phyloP scores from a whole-genome alignment of 2,113 vertebrate species.

The Phainopepla nitens region DNA sequence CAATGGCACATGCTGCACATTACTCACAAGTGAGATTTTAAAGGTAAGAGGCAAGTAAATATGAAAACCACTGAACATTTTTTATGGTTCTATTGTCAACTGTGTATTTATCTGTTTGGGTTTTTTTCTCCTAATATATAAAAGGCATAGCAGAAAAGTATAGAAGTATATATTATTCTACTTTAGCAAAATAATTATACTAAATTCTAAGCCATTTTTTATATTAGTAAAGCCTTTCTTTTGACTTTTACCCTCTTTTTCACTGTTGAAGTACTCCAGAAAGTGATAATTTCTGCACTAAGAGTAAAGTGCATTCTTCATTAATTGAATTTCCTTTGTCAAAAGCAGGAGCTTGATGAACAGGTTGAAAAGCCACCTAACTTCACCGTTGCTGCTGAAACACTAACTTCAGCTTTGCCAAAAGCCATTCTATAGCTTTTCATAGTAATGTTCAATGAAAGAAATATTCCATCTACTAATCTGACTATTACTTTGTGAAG shows the following conservation, averaged over 20 bases:
- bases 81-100: not conserved
- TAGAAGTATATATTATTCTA: not conserved
- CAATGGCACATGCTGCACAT: not conserved
- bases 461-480: not conserved
- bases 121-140: not conserved
- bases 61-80: not conserved
- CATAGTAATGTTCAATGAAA: not conserved
- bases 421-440: not conserved
- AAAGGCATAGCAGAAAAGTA: not conserved
- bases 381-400: not conserved
- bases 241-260: not conserved
- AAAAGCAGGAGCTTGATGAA: not conserved
- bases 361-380: not conserved
- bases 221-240: not conserved
- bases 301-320: not conserved
- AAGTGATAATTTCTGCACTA: not conserved
- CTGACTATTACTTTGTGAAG: not conserved
- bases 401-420: not conserved
- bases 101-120: not conserved
- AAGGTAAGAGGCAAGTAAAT: not conserved
- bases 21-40: not conserved
- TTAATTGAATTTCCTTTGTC: not conserved
- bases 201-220: not conserved
- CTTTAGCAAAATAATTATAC: not conserved
- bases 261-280: not conserved